Conservation (phyloP, 2,113 vertebrate species). For the Urocitellus parryii region DNA sequence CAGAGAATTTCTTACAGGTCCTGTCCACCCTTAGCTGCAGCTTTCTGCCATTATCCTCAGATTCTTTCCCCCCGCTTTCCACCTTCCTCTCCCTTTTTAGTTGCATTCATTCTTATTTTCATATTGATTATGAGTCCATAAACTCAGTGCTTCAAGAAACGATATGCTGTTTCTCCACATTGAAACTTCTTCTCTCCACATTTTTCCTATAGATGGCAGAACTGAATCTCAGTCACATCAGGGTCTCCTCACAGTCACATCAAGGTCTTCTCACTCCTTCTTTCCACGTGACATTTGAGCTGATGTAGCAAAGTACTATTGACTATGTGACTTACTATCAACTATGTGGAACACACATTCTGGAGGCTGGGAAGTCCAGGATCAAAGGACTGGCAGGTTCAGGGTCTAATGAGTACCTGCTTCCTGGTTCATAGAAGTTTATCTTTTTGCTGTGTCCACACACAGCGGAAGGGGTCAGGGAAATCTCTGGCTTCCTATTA, state of each 20-base stretch:
- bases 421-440: background rate
- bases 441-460: background rate
- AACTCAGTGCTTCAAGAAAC: background rate
- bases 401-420: background rate
- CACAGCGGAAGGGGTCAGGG: background rate
- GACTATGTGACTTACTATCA: background rate
- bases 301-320: background rate
- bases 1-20: background rate
- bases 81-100: background rate
- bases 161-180: background rate
- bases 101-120: background rate
- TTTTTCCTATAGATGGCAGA: background rate
- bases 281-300: background rate
- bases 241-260: background rate
- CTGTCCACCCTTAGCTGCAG: background rate
- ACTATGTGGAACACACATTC: background rate
- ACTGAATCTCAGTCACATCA: background rate
- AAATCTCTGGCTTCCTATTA: background rate
- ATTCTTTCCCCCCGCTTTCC: background rate
- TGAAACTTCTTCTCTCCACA: background rate
- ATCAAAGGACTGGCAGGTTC: background rate
- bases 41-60: background rate
- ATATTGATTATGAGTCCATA: background rate
- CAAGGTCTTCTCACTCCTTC: background rate
- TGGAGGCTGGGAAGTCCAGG: background rate